These are phyloP conservation scores for Eupithecia vulgata DNA, from an alignment of 2,888 invertebrate genomes.

Conservation along the genomic window DNA sequence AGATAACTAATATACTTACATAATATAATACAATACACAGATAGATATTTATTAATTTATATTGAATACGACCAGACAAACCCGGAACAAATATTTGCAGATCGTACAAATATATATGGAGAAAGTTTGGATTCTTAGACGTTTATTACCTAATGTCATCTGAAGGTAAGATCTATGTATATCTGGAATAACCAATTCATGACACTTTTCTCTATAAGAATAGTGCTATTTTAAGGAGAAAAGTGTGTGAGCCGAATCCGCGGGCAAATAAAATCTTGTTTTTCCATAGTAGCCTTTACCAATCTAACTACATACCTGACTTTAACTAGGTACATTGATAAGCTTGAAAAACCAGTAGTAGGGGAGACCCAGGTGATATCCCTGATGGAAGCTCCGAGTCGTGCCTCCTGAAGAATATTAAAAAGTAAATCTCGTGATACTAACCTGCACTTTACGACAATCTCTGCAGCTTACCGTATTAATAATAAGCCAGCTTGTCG, in stretches of 20 bases:
- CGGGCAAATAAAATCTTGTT: not conserved
- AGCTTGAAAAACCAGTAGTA: constrained; percentile 6
- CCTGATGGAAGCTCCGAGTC: constrained; percentile 19
- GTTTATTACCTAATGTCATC: not conserved
- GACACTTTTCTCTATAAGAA: too few relatives aligned
- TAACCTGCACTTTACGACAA: constrained; percentile 1
- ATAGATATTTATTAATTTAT: too few relatives aligned
- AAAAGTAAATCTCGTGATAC: constrained; percentile 25
- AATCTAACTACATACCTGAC: not conserved
- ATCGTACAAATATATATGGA: too few relatives aligned
- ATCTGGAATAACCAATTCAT: not conserved
- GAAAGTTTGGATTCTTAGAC: not conserved
- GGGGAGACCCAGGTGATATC: constrained; percentile 9
- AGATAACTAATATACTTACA: too few relatives aligned
- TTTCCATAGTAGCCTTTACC: not conserved
- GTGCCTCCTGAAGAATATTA: constrained; percentile 14
- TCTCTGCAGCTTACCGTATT: constrained; percentile 10
- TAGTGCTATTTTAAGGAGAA: too few relatives aligned
- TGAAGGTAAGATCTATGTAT: not conserved
- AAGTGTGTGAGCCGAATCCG: too few relatives aligned
- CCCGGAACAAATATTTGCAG: too few relatives aligned
- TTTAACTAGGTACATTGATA: not conserved
- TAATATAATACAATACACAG: too few relatives aligned
- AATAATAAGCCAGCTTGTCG: constrained; percentile 3
- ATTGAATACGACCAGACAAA: too few relatives aligned